Evolutionary conservation across 2,888 invertebrate species (phyloP), one percentile per base, ranked within the genome.

Genomic region (Drosophila phalerata): DNA sequence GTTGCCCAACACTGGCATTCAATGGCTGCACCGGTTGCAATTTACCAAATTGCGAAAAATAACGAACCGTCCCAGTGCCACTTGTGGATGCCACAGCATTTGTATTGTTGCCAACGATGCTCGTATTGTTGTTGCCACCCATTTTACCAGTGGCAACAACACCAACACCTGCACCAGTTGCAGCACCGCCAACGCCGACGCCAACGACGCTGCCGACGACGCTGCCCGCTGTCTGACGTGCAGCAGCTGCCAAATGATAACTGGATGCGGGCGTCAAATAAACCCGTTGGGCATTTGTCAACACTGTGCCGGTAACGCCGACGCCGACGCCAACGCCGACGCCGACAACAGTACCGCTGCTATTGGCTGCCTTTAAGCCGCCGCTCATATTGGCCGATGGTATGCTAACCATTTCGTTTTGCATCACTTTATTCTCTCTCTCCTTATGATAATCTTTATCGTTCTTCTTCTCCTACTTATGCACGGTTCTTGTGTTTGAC

Each of bases 331-430:
- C 37, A 5, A 85, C 85, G 17, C n/a, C n/a, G n/a, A n/a, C n/a
- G n/a, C n/a, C 66, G 52, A 71, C 66, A n/a, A 79, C 81, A 19
- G 56, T 68, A 17, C 74, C 81, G 28, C 60, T 66, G 25, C 60
- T 70, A 42, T 67, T 80, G 43, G 87, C 67, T 57, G 85, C 80
- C 73, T 84, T 84, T 2, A 84, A 55, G 69, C 86, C 88, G 49
- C 88, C 85, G 55, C 90, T 91, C 52, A 87, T 79, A 69, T 87
- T 92, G 77, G 89, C 89, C 77, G 90, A 85, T 47, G 92, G 92
- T 75, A 92, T 84, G 72, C 91, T 92, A 57, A 92, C 92, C 90
- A 92, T 90, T 81, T 92, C 91, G 86, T 92, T 92, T 71, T 91
- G 92, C 87, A 92, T 90, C 66, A 91, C 49, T 49, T 34, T 13